Evolutionary conservation across 2,888 invertebrate genomes (phyloP), one percentile per base, ranked within the genome.

Genomic region (Conchocele bisecta): DNA sequence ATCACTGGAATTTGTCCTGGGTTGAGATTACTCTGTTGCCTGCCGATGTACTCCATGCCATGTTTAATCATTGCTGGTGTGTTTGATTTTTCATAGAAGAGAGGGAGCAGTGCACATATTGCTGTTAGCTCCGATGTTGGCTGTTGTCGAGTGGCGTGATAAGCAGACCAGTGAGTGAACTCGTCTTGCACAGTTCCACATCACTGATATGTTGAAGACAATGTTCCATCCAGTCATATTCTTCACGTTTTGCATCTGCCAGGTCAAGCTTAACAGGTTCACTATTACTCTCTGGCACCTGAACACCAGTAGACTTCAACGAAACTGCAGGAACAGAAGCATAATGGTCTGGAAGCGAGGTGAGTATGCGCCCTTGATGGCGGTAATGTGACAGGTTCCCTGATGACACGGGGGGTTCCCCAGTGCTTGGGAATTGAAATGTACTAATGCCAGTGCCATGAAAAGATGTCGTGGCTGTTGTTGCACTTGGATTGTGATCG

Each of bases 401-500:
- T n/a, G n/a, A n/a, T n/a, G n/a, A n/a, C n/a, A n/a, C n/a, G n/a
- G n/a, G n/a, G n/a, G n/a, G n/a, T n/a, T n/a, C n/a, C n/a, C n/a
- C n/a, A n/a, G n/a, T n/a, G n/a, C n/a, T 53, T n/a, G 35, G 65
- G 26, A 35, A 60, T 24, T 59, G 46, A n/a, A 70, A 70, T 13
- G 61, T 0, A 3, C n/a, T 31, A 9, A 46, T 63, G 17, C 42
- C 51, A 29, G 68, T 51, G 9, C 70, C 72, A 56, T 72, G 69
- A 31, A 72, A 72, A 9, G 70, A 72, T 15, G 35, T 17, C 13
- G 9, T 13, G 7, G 63, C 33, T 22, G 70, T 72, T 11, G 46
- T 51, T 54, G 61, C 51, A n/a, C 5, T 56, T 37, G 57, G 57
- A 64, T 72, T 64, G 41, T 72, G 70, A 24, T 72, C 70, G 15